Conservation (phyloP, 2,797 vertebrate species). For the Mormyrops attenuatus region DNA sequence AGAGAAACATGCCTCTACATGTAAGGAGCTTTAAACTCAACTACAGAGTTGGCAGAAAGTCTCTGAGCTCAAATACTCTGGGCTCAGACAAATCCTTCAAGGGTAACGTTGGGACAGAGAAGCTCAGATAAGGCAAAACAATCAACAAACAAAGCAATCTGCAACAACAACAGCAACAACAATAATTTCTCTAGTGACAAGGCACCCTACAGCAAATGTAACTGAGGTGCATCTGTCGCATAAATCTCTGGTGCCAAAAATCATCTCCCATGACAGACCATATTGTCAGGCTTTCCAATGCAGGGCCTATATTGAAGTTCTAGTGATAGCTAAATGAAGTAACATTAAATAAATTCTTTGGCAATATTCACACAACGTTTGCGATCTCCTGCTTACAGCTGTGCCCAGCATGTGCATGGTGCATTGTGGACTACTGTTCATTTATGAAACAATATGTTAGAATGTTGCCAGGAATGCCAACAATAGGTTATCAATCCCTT, state of each 20-base stretch:
- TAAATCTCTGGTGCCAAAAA: slow-evolving; percentile 8
- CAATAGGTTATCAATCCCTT: neutral
- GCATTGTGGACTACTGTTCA: neutral
- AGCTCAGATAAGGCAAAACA: neutral
- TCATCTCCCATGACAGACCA: neutral
- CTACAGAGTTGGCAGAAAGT: neutral
- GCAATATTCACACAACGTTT: neutral
- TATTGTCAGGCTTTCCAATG: neutral
- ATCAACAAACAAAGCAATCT: neutral
- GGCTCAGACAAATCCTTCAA: neutral
- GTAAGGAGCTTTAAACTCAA: neutral
- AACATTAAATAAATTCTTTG: neutral
- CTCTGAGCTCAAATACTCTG: neutral
- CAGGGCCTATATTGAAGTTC: neutral
- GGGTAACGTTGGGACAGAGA: neutral
- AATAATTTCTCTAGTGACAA: neutral
- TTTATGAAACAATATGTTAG: neutral
- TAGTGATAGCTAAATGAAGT: neutral
- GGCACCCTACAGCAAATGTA: slow-evolving; percentile 8
- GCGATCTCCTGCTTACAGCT: neutral
- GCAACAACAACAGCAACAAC: neutral
- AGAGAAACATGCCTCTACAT: neutral
- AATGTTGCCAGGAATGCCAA: neutral
- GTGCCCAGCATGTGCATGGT: neutral
- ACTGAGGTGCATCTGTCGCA: slow-evolving; percentile 1